phyloP scores from a whole-genome alignment of 2,888 invertebrate species.

The Pristionchus entomophagus region DNA sequence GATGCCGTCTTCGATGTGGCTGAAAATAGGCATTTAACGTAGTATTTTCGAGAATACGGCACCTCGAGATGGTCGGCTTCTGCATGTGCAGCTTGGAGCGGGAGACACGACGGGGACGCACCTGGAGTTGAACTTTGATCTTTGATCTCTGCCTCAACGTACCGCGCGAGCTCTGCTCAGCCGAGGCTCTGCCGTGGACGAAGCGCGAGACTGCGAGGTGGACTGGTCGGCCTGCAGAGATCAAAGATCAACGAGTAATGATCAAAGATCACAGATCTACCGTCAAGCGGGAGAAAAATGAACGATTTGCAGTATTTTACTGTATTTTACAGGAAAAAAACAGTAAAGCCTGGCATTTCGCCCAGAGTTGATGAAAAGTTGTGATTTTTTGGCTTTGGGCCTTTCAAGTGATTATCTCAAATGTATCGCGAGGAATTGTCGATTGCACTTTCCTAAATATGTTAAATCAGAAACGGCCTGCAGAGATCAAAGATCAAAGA shows the following conservation, averaged over 20 bases:
- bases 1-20: slow-evolving; percentile 43
- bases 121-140: background rate
- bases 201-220: background rate
- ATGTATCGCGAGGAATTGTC: too few species aligned
- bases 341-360: too few species aligned
- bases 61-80: slow-evolving; percentile 24
- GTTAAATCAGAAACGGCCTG: too few species aligned
- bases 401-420: too few species aligned
- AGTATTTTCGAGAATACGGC: background rate
- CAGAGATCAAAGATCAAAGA: too few species aligned
- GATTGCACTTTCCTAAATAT: too few species aligned
- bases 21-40: background rate
- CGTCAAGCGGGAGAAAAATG: too few species aligned
- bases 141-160: background rate
- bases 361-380: too few species aligned
- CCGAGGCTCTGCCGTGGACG: background rate
- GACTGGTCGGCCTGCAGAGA: slow-evolving; percentile 5
- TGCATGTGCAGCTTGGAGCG: slow-evolving; percentile 36
- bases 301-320: too few species aligned
- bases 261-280: too few species aligned
- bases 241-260: background rate
- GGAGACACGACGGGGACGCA: background rate
- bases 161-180: background rate
- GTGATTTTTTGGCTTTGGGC: too few species aligned
- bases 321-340: too few species aligned